phyloP scores from a whole-genome alignment of 2,113 vertebrate species.

The Heterotilapia buettikoferi region DNA sequence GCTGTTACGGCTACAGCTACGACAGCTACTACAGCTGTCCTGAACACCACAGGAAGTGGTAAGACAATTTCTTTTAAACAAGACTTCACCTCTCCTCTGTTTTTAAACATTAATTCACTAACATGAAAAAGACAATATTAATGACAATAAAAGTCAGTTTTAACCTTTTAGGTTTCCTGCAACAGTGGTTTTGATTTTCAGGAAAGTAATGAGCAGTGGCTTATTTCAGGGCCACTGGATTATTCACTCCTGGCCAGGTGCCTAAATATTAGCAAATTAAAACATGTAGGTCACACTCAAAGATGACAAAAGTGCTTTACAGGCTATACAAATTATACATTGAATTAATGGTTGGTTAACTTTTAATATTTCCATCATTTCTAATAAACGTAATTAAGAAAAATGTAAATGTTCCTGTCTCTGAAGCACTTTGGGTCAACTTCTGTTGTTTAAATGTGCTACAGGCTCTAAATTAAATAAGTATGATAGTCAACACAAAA shows the following conservation, averaged over 20 bases:
- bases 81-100: background rate
- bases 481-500: background rate
- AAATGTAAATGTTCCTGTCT: background rate
- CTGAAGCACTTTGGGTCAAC: background rate
- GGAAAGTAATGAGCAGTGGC: background rate
- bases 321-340: background rate
- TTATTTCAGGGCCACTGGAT: background rate
- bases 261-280: background rate
- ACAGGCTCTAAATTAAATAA: background rate
- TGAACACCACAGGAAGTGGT: constrained; percentile 1
- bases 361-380: background rate
- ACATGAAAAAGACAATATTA: background rate
- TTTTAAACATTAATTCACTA: background rate
- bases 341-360: background rate
- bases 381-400: background rate
- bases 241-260: background rate
- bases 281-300: background rate
- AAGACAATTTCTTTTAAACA: background rate
- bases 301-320: background rate
- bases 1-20: background rate
- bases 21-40: background rate
- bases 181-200: background rate
- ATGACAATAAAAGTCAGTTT: background rate
- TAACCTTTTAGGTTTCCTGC: background rate
- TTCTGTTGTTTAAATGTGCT: background rate